Percentiles rank a stretch among this genome's conserved stretches.
These are phyloP conservation scores for Campoletis sonorensis DNA, from an alignment of 1,140 invertebrate species.

Conservation along the genomic window DNA sequence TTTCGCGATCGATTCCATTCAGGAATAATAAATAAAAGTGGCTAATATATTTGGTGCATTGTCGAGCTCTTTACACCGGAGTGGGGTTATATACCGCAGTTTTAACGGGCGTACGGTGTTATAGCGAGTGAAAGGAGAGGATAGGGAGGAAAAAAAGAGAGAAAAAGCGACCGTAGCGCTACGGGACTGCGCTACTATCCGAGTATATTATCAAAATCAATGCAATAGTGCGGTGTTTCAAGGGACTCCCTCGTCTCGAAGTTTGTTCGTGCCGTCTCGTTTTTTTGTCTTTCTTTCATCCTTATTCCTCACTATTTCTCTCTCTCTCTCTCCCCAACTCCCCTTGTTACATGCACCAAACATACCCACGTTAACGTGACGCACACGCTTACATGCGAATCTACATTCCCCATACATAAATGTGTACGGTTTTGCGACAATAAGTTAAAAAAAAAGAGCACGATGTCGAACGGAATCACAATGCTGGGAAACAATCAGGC, in stretches of 20 bases:
- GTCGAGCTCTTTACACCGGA: background rate
- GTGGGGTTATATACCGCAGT: conserved; percentile 18
- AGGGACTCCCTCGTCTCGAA: conserved; percentile 33
- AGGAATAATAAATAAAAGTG: conserved; percentile 5
- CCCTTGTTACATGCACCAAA: background rate
- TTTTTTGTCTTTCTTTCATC: background rate
- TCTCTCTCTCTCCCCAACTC: conserved; percentile 7
- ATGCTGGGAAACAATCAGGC: conserved; percentile 53
- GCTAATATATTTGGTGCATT: background rate
- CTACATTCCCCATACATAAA: background rate
- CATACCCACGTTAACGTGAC: background rate
- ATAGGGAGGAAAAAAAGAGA: background rate
- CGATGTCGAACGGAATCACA: conserved; percentile 54
- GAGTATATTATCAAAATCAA: conserved; percentile 57
- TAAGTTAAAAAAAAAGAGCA: conserved; percentile 10
- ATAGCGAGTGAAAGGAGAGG: background rate
- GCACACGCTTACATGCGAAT: background rate
- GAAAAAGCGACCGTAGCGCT: conserved; percentile 50
- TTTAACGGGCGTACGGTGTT: background rate
- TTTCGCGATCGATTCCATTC: conserved; percentile 6
- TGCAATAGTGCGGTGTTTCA: conserved; percentile 58
- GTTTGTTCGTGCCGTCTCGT: conserved; percentile 1
- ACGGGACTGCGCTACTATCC: conserved; percentile 31
- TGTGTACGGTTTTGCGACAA: no score
- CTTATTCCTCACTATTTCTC: no score